Evolutionary conservation across 1,140 invertebrate species (phyloP).

Genomic region (Marisa cornuarietis): DNA sequence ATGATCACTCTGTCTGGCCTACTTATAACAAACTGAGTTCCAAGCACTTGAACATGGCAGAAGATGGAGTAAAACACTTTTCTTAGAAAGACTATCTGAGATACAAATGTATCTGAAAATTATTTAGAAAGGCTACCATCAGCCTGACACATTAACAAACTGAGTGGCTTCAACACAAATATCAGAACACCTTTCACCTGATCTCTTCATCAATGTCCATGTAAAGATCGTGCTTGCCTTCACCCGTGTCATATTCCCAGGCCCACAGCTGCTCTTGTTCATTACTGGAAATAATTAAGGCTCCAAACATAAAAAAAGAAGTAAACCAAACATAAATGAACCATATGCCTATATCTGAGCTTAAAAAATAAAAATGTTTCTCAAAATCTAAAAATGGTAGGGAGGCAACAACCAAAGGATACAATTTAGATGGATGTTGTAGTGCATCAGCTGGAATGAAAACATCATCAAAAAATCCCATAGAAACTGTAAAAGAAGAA

Average conservation of each 20-base stretch:
- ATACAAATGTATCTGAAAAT: no score
- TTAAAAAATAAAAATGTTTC: neutral
- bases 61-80: no score
- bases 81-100: no score
- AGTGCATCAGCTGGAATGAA: conserved; percentile 86
- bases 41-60: no score
- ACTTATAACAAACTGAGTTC: no score
- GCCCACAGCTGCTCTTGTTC: conserved; percentile 94
- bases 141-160: no score
- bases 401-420: conserved; percentile 53
- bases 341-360: no score
- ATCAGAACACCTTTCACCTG: conserved; percentile 56
- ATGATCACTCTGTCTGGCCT: no score
- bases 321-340: neutral
- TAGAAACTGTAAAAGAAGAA: conserved; percentile 76
- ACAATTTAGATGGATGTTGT: conserved; percentile 89
- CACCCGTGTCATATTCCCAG: conserved; percentile 91
- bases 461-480: conserved; percentile 97
- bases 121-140: no score
- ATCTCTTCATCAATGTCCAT: conserved; percentile 81
- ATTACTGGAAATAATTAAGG: conserved; percentile 69
- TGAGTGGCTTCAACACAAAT: no score
- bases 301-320: neutral
- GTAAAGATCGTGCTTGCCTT: conserved; percentile 76
- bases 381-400: neutral